These are phyloP conservation scores for Tigriopus californicus DNA, from an alignment of 2,888 invertebrate species.

Conservation along the genomic window DNA sequence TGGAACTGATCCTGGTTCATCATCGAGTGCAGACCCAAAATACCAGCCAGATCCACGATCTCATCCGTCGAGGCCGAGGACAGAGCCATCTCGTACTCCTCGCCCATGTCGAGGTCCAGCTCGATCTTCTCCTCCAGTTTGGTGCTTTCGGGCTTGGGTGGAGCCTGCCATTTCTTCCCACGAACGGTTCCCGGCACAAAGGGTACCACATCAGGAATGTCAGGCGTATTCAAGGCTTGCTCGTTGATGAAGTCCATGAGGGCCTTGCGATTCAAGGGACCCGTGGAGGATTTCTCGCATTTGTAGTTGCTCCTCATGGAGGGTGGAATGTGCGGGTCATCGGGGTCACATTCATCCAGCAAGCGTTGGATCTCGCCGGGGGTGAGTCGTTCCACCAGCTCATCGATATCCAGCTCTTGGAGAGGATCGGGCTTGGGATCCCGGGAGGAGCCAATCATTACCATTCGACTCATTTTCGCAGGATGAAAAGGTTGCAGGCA, in stretches of 20 bases:
- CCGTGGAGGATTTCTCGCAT: conserved; percentile 85
- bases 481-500: neutral
- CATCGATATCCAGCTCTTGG: conserved; percentile 78
- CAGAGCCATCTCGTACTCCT: conserved; percentile 82
- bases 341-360: conserved; percentile 97
- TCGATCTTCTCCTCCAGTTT: conserved; percentile 49
- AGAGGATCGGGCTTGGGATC: neutral
- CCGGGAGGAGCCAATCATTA: neutral
- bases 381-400: conserved; percentile 72
- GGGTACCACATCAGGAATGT: conserved; percentile 86
- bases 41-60: conserved; percentile 89
- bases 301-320: conserved; percentile 87
- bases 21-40: conserved; percentile 98
- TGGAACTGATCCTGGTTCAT: conserved; percentile 55
- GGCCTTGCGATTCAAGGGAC: conserved; percentile 83
- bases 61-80: conserved; percentile 75
- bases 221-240: conserved; percentile 92
- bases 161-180: conserved; percentile 55
- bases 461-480: neutral
- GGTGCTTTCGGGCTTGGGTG: neutral
- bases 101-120: conserved; percentile 77
- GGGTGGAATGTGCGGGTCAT: conserved; percentile 91
- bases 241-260: conserved; percentile 91
- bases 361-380: conserved; percentile 90
- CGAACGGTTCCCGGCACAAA: conserved; percentile 72